Base-by-base conservation (phyloP, 2,888 invertebrate species). In the Lycophotia porphyrea region DNA sequence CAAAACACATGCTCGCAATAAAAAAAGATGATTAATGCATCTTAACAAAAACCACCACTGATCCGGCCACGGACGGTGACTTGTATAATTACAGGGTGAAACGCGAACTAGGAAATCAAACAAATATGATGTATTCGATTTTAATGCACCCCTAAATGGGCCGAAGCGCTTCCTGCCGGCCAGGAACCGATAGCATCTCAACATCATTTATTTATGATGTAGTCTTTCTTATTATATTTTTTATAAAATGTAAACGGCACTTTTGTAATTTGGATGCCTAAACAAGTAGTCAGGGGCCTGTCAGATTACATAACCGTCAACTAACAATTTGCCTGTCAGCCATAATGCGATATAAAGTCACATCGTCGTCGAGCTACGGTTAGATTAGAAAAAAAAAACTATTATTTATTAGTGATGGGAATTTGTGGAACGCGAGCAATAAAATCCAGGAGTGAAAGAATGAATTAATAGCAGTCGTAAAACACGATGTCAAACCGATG, bases 41-140 rank as follows among this genome's bases (percentile, higher is more conserved):
- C 94, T 93, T 91, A 89, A 94, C 93, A 94, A 95, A 95, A 96
- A 95, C 93, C 88, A 92, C 90, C 92, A 92, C 88, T 94, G 95
- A 95, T 95, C 93, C 92, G 92, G 94, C 94, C 93, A 93, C 92
- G 94, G 94, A 91, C 95, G 95, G 96, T 94, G 94, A 95, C 95
- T 96, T 93, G 93, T 96, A 95, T 96, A 96, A 96, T 96, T 95
- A 96, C 94, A 95, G 96, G 95, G 95, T 95, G 93, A 94, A 96
- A 95, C 94, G 94, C 93, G 94, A 95, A 94, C 96, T 96, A 95
- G 95, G 96, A 96, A 96, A 96, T 96, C 96, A 96, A 96, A 96
- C 96, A 96, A 96, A 96, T 96, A 96, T 96, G 96, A 96, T 96
- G 96, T 96, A 96, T 96, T 94, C 95, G 96, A 95, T 96, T 96